Percentiles rank a stretch among this genome's conserved stretches.
Evolutionary conservation across 2,888 invertebrate genomes (phyloP).

Genomic region (Dicranocentrus wangi): DNA sequence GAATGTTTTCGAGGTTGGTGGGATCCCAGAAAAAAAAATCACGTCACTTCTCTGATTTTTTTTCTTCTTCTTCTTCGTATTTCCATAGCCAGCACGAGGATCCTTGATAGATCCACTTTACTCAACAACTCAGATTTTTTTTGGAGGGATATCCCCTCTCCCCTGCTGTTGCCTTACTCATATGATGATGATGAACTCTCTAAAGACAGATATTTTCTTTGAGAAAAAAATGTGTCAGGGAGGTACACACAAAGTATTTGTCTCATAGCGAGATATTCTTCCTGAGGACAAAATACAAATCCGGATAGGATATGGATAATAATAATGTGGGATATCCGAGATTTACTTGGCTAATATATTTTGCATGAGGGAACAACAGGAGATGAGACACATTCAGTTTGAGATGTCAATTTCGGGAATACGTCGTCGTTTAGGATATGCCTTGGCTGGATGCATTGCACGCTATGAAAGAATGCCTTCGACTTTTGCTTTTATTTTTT

Average conservation of each 20-base stretch:
- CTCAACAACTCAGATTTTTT: conserved; percentile 44
- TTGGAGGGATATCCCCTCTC: background rate
- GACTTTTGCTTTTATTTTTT: background rate
- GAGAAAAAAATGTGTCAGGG: conserved; percentile 1
- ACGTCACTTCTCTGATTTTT: conserved; percentile 5
- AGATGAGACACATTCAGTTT: no score
- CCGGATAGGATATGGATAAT: background rate
- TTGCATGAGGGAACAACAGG: no score
- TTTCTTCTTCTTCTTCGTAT: background rate
- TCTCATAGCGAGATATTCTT: background rate
- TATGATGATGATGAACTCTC: conserved; percentile 16
- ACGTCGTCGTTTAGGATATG: no score
- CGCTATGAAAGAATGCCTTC: no score
- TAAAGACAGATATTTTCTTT: background rate
- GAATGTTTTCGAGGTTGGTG: conserved; percentile 31
- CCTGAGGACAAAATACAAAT: background rate
- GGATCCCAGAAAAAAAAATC: conserved; percentile 18
- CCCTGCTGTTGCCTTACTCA: background rate
- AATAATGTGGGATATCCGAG: background rate
- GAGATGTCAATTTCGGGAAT: no score
- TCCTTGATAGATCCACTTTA: conserved; percentile 46
- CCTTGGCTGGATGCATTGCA: no score
- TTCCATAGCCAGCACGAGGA: background rate
- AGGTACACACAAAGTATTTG: background rate
- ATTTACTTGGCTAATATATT: no score